Percentiles rank a stretch among this genome's conserved stretches.
Conservation (phyloP, 1,140 invertebrate species). For the Callitettix versicolor region DNA sequence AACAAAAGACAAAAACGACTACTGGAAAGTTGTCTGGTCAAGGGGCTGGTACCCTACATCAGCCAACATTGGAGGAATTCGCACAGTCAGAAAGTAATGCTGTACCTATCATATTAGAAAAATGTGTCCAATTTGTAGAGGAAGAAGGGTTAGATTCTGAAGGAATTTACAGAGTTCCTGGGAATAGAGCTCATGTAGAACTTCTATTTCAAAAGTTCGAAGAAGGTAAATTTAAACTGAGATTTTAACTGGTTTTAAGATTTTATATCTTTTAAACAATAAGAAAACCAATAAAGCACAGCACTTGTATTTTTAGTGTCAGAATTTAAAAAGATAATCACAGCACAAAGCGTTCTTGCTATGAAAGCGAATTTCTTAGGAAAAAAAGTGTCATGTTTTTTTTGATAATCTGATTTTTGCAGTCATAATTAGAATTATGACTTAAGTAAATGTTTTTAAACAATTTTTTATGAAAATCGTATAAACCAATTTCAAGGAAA, state of each 20-base stretch:
- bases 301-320: too few species aligned
- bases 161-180: slow-evolving; percentile 89
- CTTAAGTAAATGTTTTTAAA: too few species aligned
- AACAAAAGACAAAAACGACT: slow-evolving; percentile 46
- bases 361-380: too few species aligned
- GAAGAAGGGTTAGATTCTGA: slow-evolving; percentile 89
- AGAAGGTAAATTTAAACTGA: slow-evolving; percentile 63
- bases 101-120: slow-evolving; percentile 85
- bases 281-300: too few species aligned
- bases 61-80: slow-evolving; percentile 46
- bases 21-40: slow-evolving; percentile 38
- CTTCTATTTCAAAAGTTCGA: slow-evolving; percentile 83
- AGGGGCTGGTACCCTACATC: too few species aligned
- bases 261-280: slow-evolving; percentile 10
- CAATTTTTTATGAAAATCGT: too few species aligned
- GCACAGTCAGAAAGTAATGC: slow-evolving; percentile 68
- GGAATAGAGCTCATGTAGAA: slow-evolving; percentile 90
- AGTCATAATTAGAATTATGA: too few species aligned
- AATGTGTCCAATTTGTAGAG: slow-evolving; percentile 90
- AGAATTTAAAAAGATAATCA: too few species aligned
- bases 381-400: too few species aligned
- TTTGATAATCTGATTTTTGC: too few species aligned
- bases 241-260: neutral
- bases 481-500: too few species aligned
- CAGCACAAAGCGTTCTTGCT: too few species aligned